These are phyloP conservation scores for Phrynocephalus guinanensis DNA, from an alignment of 2,797 vertebrate species.

Conservation along the genomic window DNA sequence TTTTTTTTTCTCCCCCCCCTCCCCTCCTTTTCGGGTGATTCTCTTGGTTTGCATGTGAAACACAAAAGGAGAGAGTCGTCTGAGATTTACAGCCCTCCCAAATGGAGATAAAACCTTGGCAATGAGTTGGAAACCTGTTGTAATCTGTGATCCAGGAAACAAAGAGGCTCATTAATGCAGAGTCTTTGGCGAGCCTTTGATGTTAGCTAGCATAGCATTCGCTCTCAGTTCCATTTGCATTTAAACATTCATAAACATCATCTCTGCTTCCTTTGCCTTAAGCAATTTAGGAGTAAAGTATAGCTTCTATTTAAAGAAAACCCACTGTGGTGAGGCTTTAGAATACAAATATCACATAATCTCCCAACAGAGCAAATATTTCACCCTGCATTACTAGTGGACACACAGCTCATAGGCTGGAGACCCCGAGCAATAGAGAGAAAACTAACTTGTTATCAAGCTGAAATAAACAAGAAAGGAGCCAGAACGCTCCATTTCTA, in stretches of 20 bases:
- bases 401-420: conserved; percentile 68
- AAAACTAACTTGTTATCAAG: neutral
- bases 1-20: conserved; percentile 5
- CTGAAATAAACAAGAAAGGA: conserved; percentile 26
- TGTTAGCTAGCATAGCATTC: conserved; percentile 92
- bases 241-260: conserved; percentile 81
- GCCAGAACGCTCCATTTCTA: conserved; percentile 18
- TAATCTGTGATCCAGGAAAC: conserved; percentile 93
- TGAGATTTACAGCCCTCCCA: conserved; percentile 83
- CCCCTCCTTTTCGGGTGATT: conserved; percentile 64
- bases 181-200: conserved; percentile 92
- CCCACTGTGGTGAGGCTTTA: conserved; percentile 78
- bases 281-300: conserved; percentile 82
- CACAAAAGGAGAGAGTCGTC: conserved; percentile 47
- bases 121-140: conserved; percentile 87
- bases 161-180: conserved; percentile 96
- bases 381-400: conserved; percentile 74
- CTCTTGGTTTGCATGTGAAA: conserved; percentile 74
- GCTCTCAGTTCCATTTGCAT: conserved; percentile 83
- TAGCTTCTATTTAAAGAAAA: conserved; percentile 84
- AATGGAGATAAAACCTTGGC: conserved; percentile 82
- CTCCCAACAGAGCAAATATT: conserved; percentile 76
- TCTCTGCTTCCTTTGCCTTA: conserved; percentile 83
- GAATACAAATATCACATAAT: conserved; percentile 80
- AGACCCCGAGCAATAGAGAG: conserved; percentile 43